Evolutionary conservation across 2,797 vertebrate species (phyloP).

Genomic region (Denticeps clupeoides): DNA sequence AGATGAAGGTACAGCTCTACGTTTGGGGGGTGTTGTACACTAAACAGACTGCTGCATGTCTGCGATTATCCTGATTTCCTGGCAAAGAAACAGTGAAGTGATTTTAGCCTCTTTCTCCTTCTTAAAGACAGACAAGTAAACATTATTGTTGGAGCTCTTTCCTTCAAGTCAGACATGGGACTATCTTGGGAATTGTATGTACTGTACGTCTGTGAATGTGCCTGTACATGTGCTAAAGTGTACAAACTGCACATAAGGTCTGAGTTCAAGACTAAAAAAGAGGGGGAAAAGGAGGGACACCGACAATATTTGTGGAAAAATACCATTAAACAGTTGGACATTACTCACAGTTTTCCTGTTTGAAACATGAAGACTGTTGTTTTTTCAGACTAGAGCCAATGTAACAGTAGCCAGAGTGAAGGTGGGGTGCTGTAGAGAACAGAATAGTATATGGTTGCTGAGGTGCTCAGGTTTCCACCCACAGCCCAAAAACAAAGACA

Average conservation of each 20-base stretch:
- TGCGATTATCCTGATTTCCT: too few relatives aligned
- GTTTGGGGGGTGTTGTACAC: too few relatives aligned
- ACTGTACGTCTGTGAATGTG: conserved; percentile 14
- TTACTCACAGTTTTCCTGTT: not conserved
- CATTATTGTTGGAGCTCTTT: conserved; percentile 54
- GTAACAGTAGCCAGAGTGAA: not conserved
- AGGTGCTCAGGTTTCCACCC: too few relatives aligned
- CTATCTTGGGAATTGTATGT: conserved; percentile 29
- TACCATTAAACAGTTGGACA: conserved; percentile 1
- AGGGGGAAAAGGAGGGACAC: conserved; percentile 2
- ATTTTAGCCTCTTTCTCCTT: conserved; percentile 44
- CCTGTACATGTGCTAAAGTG: conserved; percentile 13
- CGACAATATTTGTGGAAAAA: conserved; percentile 9
- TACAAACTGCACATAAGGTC: not conserved
- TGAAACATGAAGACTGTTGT: conserved; percentile 1
- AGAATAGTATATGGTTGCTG: too few relatives aligned
- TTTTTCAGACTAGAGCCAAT: not conserved
- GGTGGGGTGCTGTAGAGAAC: too few relatives aligned
- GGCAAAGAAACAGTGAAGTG: conserved; percentile 42
- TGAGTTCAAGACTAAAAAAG: too few relatives aligned
- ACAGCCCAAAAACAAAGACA: too few relatives aligned
- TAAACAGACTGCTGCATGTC: too few relatives aligned
- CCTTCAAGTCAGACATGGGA: conserved; percentile 31
- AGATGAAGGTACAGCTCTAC: too few relatives aligned
- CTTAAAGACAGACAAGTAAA: conserved; percentile 51